Conservation (phyloP, 2,888 invertebrate species). For the Aquatica leii region DNA sequence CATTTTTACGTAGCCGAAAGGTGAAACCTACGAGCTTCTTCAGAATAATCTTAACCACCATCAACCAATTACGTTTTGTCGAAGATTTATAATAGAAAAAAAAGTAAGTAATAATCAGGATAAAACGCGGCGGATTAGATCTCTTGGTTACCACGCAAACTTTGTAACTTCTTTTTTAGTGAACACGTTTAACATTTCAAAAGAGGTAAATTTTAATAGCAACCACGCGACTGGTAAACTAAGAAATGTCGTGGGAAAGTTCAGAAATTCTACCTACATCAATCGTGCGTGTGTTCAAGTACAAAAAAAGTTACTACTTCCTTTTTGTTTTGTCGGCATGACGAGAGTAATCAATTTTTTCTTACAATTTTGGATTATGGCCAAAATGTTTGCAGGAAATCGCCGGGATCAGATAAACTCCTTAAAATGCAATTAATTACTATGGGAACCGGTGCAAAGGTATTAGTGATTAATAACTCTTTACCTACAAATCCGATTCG, state of each 20-base stretch:
- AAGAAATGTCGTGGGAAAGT: conserved; percentile 44
- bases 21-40: conserved; percentile 20
- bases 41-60: conserved; percentile 20
- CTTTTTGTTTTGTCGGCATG: conserved; percentile 33
- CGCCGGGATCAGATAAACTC: conserved; percentile 9
- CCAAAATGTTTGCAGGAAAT: conserved; percentile 12
- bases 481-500: conserved; percentile 26
- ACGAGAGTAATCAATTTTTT: conserved; percentile 19
- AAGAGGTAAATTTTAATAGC: conserved; percentile 28
- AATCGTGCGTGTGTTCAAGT: conserved; percentile 35
- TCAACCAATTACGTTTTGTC: conserved; percentile 27
- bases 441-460: conserved; percentile 25
- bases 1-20: conserved; percentile 17
- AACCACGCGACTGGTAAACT: conserved; percentile 36
- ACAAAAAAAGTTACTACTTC: conserved; percentile 32
- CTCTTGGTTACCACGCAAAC: conserved; percentile 22
- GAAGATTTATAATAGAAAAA: conserved; percentile 24
- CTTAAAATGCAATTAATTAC: conserved; percentile 33
- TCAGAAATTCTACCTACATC: conserved; percentile 44
- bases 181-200: conserved; percentile 21
- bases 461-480: conserved; percentile 30
- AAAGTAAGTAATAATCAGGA: conserved; percentile 18
- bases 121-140: conserved; percentile 18
- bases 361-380: conserved; percentile 14
- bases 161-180: conserved; percentile 10